phyloP scores from a whole-genome alignment of 1,140 invertebrate genomes.

The Euwallacea fornicatus region DNA sequence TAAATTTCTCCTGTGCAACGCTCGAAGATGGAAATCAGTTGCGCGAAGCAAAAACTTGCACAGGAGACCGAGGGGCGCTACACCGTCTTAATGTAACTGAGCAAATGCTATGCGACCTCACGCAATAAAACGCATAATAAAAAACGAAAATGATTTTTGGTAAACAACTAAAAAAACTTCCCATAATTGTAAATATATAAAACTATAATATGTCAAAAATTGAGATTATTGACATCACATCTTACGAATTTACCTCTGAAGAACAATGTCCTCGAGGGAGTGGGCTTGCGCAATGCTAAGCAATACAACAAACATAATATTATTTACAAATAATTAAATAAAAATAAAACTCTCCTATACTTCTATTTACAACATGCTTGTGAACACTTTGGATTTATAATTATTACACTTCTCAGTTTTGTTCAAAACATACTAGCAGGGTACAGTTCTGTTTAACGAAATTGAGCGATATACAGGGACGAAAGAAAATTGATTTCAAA shows the following conservation, averaged over 20 bases:
- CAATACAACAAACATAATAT: slow-evolving; percentile 23
- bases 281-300: slow-evolving; percentile 34
- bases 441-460: too few relatives aligned
- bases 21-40: not conserved
- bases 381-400: too few relatives aligned
- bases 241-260: slow-evolving; percentile 49
- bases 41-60: too few relatives aligned
- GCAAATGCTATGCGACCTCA: slow-evolving; percentile 47
- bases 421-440: too few relatives aligned
- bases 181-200: slow-evolving; percentile 33
- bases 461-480: too few relatives aligned
- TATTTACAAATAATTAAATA: slow-evolving; percentile 38
- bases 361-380: too few relatives aligned
- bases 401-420: too few relatives aligned
- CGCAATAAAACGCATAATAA: slow-evolving; percentile 32
- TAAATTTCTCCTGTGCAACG: slow-evolving; percentile 21
- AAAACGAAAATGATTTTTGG: not conserved
- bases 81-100: slow-evolving; percentile 41
- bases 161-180: slow-evolving; percentile 13
- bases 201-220: slow-evolving; percentile 48
- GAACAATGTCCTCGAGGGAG: slow-evolving; percentile 42
- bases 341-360: slow-evolving; percentile 38
- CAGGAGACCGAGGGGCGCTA: not conserved
- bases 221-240: slow-evolving; percentile 55
- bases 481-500: too few relatives aligned